Evolutionary conservation across 1,140 invertebrate genomes (phyloP), one percentile per base, ranked within the genome.

Genomic region (Euwallacea fornicatus): DNA sequence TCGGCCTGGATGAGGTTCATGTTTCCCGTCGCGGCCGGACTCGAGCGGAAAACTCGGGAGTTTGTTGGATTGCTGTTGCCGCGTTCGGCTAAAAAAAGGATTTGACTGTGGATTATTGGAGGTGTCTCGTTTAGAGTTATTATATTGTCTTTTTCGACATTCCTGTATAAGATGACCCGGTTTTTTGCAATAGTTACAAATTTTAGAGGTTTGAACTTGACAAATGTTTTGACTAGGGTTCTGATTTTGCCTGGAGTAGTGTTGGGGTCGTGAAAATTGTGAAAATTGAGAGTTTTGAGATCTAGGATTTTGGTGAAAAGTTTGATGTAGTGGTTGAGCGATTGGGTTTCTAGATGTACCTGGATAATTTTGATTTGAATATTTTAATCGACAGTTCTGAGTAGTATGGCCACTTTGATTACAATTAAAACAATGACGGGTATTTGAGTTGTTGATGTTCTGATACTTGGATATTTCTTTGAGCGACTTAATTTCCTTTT

Each of bases 401-500:
- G 61, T 63, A 13, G 61, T 44, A 44, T 63, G 61, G 15, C 44
- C 44, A 63, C 15, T 42, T 42, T 13, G 10, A 13, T 63, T 43
- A 63, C 61, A 63, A 63, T 44, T 63, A 44, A 42, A 44, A 46
- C 61, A 63, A 63, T 63, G 44, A n/a, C 61, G 11, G 11, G 55
- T 16, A 16, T 13, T 56, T n/a, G 55, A 56, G 55, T 56, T 56
- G 16, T 56, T 56, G 16, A 56, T 33, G 16, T 10, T 15, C 16
- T 56, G 55, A 56, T 63, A 47, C 21, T 63, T 15, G 44, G 44
- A 47, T 44, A 63, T 63, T 63, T 63, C 61, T 13, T 13, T 63
- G 10, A 13, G 71, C 21, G 75, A 75, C 69, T 75, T 75, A 54
- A 67, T 66, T 70, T 75, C 74, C 62, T 72, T 71, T 72, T 76